phyloP scores from a whole-genome alignment of 2,797 vertebrate species.

The Lagorchestes hirsutus region DNA sequence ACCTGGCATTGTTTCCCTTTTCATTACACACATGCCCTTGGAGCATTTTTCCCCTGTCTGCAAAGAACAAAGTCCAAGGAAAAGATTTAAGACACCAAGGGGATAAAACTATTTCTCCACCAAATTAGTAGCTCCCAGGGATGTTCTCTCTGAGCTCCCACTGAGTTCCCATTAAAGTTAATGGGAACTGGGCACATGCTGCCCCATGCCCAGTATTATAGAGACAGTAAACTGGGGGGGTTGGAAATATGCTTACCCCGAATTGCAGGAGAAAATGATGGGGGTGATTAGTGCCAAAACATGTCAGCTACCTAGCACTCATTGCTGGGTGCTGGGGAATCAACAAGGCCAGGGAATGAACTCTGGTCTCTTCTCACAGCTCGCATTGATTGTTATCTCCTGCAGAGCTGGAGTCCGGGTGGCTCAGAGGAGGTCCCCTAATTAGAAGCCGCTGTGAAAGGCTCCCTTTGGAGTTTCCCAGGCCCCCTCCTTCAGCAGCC shows the following conservation, averaged over 20 bases:
- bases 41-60: conserved; percentile 62
- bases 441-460: not conserved
- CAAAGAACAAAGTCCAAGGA: conserved; percentile 55
- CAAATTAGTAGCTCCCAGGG: not conserved
- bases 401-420: too few relatives aligned
- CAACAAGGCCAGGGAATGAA: not conserved
- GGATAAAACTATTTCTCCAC: too few relatives aligned
- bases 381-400: not conserved
- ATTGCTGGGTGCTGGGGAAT: not conserved
- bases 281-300: not conserved
- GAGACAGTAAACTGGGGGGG: conserved; percentile 4
- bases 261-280: not conserved
- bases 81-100: not conserved
- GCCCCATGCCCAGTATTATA: not conserved
- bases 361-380: not conserved
- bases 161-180: not conserved
- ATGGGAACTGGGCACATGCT: not conserved
- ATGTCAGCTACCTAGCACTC: not conserved
- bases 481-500: not conserved
- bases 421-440: not conserved
- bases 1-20: conserved; percentile 42
- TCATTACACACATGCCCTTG: conserved; percentile 51
- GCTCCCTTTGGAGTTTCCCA: not conserved
- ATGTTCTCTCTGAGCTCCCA: not conserved
- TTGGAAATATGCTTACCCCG: not conserved